These are phyloP conservation scores for Corbicula japonica DNA, from an alignment of 2,888 invertebrate species.

Conservation along the genomic window DNA sequence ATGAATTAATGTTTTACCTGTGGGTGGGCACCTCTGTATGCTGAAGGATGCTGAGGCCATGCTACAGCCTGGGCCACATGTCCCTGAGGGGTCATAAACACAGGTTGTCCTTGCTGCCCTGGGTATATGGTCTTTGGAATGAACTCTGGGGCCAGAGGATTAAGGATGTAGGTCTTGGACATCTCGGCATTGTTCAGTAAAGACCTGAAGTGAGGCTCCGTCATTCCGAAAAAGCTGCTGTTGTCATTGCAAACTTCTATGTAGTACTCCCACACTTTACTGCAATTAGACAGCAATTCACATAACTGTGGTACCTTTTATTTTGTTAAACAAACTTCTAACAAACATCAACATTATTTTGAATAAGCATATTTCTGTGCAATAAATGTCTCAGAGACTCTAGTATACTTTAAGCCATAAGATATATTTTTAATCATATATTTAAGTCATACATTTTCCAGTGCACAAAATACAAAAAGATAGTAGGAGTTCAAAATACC, in stretches of 20 bases:
- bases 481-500: too few species aligned
- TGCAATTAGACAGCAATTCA: constrained; percentile 79
- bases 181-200: constrained; percentile 92
- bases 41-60: constrained; percentile 43
- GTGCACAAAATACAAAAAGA: too few species aligned
- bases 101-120: constrained; percentile 55
- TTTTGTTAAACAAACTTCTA: too few species aligned
- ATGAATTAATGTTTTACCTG: constrained; percentile 46
- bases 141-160: constrained; percentile 94
- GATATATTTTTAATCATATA: too few species aligned
- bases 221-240: constrained; percentile 91
- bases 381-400: too few species aligned
- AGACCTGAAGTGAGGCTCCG: constrained; percentile 90
- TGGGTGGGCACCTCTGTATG: constrained; percentile 51
- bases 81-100: constrained; percentile 48
- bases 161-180: constrained; percentile 92
- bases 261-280: constrained; percentile 93
- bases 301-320: too few species aligned
- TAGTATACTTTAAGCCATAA: too few species aligned
- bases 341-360: too few species aligned
- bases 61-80: constrained; percentile 28
- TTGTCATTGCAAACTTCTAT: constrained; percentile 91
- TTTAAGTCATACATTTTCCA: too few species aligned
- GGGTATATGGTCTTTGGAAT: constrained; percentile 88
- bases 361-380: too few species aligned